phyloP scores from a whole-genome alignment of 1,140 invertebrate species.

The Eupeodes corollae region DNA sequence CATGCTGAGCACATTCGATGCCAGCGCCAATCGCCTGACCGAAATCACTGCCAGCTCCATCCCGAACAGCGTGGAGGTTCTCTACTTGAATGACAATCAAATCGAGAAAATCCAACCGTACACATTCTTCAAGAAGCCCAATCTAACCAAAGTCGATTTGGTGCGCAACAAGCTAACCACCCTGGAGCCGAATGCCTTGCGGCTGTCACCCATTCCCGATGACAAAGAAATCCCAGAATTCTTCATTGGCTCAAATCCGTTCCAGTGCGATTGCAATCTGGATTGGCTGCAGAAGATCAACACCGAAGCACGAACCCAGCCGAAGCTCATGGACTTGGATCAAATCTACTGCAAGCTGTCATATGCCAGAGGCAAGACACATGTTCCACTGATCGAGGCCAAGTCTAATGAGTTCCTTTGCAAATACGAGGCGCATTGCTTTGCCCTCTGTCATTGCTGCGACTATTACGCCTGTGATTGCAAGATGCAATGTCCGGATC shows the following conservation, averaged over 20 bases:
- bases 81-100: conserved; percentile 75
- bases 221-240: conserved; percentile 77
- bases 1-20: conserved; percentile 72
- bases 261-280: conserved; percentile 70
- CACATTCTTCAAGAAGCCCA: conserved; percentile 87
- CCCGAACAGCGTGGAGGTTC: conserved; percentile 73
- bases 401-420: conserved; percentile 81
- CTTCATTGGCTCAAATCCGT: conserved; percentile 81
- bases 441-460: conserved; percentile 82
- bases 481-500: conserved; percentile 86
- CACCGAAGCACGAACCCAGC: conserved; percentile 67
- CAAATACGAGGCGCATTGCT: conserved; percentile 82
- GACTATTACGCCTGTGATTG: conserved; percentile 90
- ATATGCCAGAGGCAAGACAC: conserved; percentile 68
- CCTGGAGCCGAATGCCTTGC: conserved; percentile 73
- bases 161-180: conserved; percentile 74
- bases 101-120: conserved; percentile 82
- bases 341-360: conserved; percentile 78
- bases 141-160: conserved; percentile 75
- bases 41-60: conserved; percentile 77
- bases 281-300: conserved; percentile 65
- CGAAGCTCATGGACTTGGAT: conserved; percentile 75
- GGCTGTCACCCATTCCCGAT: conserved; percentile 65
- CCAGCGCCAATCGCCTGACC: conserved; percentile 70
- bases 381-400: conserved; percentile 71